Percentiles rank a stretch among this genome's conserved stretches.
Evolutionary conservation across 2,113 vertebrate genomes (phyloP).

Genomic region (Dermatemys mawii): DNA sequence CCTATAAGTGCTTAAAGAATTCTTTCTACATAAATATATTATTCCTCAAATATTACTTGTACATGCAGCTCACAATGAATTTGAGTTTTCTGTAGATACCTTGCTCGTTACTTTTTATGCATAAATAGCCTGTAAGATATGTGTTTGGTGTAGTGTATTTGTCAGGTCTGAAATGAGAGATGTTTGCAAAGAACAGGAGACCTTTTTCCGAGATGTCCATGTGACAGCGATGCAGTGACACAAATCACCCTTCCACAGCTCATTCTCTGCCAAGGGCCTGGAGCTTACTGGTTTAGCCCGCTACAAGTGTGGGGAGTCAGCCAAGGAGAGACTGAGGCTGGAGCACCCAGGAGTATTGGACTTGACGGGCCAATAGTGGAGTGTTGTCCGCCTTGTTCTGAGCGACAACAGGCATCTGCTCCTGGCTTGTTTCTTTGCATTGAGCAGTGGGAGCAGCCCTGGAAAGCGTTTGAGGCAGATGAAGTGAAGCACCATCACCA

Average conservation of each 20-base stretch:
- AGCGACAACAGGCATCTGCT: neutral
- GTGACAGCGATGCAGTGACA: neutral
- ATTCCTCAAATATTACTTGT: neutral
- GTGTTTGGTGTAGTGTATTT: neutral
- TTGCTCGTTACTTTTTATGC: neutral
- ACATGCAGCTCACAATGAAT: neutral
- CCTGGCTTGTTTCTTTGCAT: neutral
- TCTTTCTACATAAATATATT: neutral
- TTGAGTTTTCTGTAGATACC: neutral
- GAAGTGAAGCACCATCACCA: neutral
- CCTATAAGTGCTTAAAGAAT: neutral
- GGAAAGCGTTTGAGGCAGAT: neutral
- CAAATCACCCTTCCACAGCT: rapidly evolving
- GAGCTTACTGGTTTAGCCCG: neutral
- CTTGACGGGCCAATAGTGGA: rapidly evolving
- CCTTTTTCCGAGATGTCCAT: neutral
- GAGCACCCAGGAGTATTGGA: rapidly evolving
- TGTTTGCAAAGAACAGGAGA: neutral
- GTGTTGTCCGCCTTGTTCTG: neutral
- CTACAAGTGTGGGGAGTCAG: neutral
- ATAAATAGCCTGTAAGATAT: neutral
- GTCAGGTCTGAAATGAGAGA: neutral
- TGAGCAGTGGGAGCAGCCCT: neutral
- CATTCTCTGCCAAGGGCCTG: neutral
- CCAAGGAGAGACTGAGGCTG: neutral